phyloP scores from a whole-genome alignment of 2,113 vertebrate species.

The Hippocampus abdominalis region DNA sequence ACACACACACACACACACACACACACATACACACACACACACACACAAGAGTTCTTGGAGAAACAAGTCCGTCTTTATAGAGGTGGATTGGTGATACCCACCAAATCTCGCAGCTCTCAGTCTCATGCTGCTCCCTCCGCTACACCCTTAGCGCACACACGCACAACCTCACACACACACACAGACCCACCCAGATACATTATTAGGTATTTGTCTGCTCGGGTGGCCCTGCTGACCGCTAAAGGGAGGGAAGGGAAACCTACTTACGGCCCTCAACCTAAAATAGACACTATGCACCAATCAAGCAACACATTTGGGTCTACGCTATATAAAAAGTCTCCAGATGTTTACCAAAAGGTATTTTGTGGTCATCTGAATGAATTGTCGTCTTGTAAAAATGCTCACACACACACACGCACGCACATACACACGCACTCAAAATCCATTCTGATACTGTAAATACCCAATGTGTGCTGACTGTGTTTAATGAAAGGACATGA shows the following conservation, averaged over 20 bases:
- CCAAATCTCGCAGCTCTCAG: slow-evolving; percentile 50
- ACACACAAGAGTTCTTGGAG: slow-evolving; percentile 9
- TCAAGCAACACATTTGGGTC: slow-evolving; percentile 52
- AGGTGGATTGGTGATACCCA: slow-evolving; percentile 57
- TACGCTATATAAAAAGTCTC: slow-evolving; percentile 54
- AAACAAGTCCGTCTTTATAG: slow-evolving; percentile 57
- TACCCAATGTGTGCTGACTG: slow-evolving; percentile 34
- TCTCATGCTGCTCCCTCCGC: slow-evolving; percentile 39
- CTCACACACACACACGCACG: no score
- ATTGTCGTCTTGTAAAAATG: slow-evolving; percentile 38
- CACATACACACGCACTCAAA: slow-evolving; percentile 4
- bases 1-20: background rate
- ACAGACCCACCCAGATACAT: slow-evolving; percentile 36
- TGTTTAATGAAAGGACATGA: slow-evolving; percentile 44
- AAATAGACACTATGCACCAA: slow-evolving; percentile 61
- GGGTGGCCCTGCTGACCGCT: slow-evolving; percentile 59
- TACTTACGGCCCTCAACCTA: slow-evolving; percentile 46
- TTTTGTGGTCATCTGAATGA: slow-evolving; percentile 50
- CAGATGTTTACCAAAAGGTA: slow-evolving; percentile 57
- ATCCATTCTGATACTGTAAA: slow-evolving; percentile 37
- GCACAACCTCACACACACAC: background rate
- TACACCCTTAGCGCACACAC: slow-evolving; percentile 18
- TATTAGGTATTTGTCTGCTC: slow-evolving; percentile 52
- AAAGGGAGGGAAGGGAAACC: slow-evolving; percentile 62
- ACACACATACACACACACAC: background rate